Conservation (phyloP, 2,888 invertebrate species). For the Brenthis ino region DNA sequence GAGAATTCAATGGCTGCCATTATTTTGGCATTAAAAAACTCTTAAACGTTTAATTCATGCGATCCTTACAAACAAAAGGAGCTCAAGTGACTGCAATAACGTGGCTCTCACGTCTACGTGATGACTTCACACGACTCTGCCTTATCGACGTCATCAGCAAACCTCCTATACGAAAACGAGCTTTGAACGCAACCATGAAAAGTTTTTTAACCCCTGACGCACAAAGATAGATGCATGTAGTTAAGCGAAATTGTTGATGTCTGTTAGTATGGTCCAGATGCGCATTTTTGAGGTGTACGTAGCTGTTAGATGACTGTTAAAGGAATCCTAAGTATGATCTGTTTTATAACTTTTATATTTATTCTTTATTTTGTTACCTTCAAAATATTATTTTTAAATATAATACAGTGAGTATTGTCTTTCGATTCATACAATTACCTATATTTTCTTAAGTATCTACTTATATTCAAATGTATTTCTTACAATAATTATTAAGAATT, state of each 20-base stretch:
- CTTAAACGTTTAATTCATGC: conserved; percentile 13
- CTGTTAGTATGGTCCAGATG: not conserved
- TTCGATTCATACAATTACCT: too few relatives aligned
- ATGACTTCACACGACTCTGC: conserved; percentile 46
- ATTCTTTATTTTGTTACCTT: too few relatives aligned
- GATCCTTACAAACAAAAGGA: conserved; percentile 25
- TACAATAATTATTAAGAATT: too few relatives aligned
- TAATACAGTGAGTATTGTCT: not conserved
- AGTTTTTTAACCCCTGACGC: conserved; percentile 26
- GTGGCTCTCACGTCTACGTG: conserved; percentile 41
- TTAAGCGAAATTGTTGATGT: conserved; percentile 8
- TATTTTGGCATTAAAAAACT: not conserved
- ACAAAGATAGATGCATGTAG: conserved; percentile 15
- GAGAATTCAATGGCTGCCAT: not conserved
- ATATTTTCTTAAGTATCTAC: too few relatives aligned
- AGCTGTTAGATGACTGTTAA: not conserved
- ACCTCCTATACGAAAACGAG: conserved; percentile 41
- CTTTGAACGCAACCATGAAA: conserved; percentile 29
- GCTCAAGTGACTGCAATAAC: conserved; percentile 42
- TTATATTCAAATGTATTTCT: too few relatives aligned
- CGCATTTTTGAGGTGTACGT: not conserved
- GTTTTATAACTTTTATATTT: too few relatives aligned
- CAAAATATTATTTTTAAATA: not conserved
- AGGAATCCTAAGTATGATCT: not conserved
- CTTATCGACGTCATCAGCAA: conserved; percentile 48